phyloP scores from a whole-genome alignment of 2,888 invertebrate genomes.

The Hirtodrosophila alboralis region DNA sequence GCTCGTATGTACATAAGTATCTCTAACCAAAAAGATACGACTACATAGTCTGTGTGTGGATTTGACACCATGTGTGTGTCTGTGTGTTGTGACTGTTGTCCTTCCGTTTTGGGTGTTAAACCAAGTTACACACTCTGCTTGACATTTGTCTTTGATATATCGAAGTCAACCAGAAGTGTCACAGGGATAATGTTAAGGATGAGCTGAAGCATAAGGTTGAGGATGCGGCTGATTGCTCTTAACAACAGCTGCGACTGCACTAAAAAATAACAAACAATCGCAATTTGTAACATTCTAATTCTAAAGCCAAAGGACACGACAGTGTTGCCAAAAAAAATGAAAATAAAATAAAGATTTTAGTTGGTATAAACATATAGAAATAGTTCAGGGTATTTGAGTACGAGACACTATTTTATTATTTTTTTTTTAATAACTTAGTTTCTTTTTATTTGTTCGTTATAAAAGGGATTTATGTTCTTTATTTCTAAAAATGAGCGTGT shows the following conservation, averaged over 20 bases:
- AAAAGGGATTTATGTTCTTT: too few relatives aligned
- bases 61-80: slow-evolving; percentile 35
- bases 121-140: slow-evolving; percentile 51
- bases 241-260: slow-evolving; percentile 64
- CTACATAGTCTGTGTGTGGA: slow-evolving; percentile 34
- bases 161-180: slow-evolving; percentile 52
- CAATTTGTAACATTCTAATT: slow-evolving; percentile 47
- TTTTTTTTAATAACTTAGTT: too few relatives aligned
- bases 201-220: slow-evolving; percentile 9
- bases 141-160: slow-evolving; percentile 64
- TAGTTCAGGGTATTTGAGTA: too few relatives aligned
- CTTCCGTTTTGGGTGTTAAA: slow-evolving; percentile 38
- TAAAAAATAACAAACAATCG: slow-evolving; percentile 54
- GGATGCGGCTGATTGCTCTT: slow-evolving; percentile 9
- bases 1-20: slow-evolving; percentile 50
- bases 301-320: slow-evolving; percentile 16
- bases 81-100: slow-evolving; percentile 9
- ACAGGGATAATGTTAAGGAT: slow-evolving; percentile 3
- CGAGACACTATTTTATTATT: too few relatives aligned
- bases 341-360: too few relatives aligned
- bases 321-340: slow-evolving; percentile 35
- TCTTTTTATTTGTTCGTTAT: too few relatives aligned
- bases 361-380: too few relatives aligned
- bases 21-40: slow-evolving; percentile 42
- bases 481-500: too few relatives aligned